These are phyloP conservation scores for Ichneumoninae sp. DNA, from an alignment of 2,888 invertebrate genomes.

Conservation along the genomic window DNA sequence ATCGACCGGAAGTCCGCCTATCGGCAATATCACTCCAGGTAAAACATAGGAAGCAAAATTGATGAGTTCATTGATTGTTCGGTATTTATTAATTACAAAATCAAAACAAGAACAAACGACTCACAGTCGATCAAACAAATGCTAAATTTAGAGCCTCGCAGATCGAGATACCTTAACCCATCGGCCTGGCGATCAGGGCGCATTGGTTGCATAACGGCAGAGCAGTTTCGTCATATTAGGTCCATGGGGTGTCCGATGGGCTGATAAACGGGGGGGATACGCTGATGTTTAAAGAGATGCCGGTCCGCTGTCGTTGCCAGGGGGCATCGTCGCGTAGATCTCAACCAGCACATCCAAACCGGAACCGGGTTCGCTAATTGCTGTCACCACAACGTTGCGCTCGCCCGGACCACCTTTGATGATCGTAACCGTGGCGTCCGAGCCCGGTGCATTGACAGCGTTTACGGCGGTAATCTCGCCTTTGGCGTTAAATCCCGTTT, in stretches of 20 bases:
- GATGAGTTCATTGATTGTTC: background rate
- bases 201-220: background rate
- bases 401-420: conserved; percentile 67
- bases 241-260: background rate
- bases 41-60: background rate
- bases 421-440: conserved; percentile 50
- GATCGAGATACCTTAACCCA: background rate
- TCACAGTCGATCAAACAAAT: background rate
- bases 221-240: conserved; percentile 20
- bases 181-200: background rate
- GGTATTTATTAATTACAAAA: conserved; percentile 10
- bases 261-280: background rate
- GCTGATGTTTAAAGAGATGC: conserved; percentile 33
- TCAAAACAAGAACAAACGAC: background rate
- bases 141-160: background rate
- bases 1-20: too few species aligned
- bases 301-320: conserved; percentile 17
- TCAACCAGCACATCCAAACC: conserved; percentile 65
- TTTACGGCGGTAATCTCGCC: conserved; percentile 69
- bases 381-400: conserved; percentile 53
- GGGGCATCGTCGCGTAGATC: conserved; percentile 61
- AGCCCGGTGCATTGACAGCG: conserved; percentile 57
- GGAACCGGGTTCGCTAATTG: conserved; percentile 56
- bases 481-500: conserved; percentile 56
- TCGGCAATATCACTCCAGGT: too few species aligned